Base-by-base conservation (phyloP, 2,888 invertebrate species). In the Mythimna loreyi region DNA sequence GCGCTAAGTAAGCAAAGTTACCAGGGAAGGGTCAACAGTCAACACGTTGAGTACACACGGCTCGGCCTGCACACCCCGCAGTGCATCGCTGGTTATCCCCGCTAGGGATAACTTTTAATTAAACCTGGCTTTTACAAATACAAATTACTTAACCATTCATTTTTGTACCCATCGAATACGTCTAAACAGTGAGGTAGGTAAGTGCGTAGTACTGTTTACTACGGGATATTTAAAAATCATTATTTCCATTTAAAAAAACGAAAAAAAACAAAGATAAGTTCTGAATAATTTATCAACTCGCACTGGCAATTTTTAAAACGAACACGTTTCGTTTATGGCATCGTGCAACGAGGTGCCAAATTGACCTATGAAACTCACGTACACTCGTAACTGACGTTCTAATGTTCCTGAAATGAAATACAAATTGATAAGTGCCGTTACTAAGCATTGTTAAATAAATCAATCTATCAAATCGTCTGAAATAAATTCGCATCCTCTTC, bases 341-440 rank as follows among this genome's bases (percentile, higher is more conserved):
- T 50, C 57, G 19, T 62, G 45, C 56, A 69, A 73, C 58, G 58
- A 75, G 52, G 75, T 78, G 75, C 68, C 80, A 78, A 82, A 75
- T 79, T 74, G 53, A 62, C 52, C 53, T 59, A 73, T 72, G 58
- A 67, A 72, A 69, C 49, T 50, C n/a, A 63, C 50, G 13, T 36
- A 64, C 52, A 45, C 56, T 40, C 19, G 53, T 49, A 45, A 47
- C 43, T 6, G 9, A 58, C 30, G 25, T 40, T 67, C 36, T 56
- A 25, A 36, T 45, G 21, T 13, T 43, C 19, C 4, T 33, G 13
- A 69, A 47, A 53, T 36, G 36, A 70, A 53, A 55, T n/a, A 36
- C 13, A 23, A 67, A 70, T n/a, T 19, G 25, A 68, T 30, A 9
- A 19, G 19, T 23, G 23, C 36, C 28, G 19, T 28, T 49, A 19